These are phyloP conservation scores for Tupaia tana DNA, from an alignment of 2,113 vertebrate species.

Conservation along the genomic window DNA sequence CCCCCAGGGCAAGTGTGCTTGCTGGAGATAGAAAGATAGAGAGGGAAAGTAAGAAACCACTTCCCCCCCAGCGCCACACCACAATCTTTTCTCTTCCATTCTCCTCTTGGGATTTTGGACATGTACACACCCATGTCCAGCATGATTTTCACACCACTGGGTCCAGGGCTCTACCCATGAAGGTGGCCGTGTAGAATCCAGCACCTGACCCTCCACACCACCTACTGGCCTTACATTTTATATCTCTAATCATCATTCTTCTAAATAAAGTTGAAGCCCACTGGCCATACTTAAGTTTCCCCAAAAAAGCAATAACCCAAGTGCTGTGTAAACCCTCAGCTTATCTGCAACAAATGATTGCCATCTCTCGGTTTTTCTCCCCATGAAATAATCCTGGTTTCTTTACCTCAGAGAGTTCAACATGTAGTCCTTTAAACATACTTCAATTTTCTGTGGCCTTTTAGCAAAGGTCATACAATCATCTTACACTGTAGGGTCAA, in stretches of 20 bases:
- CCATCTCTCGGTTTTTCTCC: not conserved
- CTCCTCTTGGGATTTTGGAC: too few species aligned
- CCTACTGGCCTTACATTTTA: not conserved
- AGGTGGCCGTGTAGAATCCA: too few species aligned
- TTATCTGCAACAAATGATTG: not conserved
- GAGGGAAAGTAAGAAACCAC: too few species aligned
- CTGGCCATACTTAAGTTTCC: not conserved
- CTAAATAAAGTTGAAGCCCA: not conserved
- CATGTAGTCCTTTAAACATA: not conserved
- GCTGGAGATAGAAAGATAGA: too few species aligned
- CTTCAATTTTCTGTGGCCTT: not conserved
- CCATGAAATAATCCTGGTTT: not conserved
- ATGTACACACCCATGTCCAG: too few species aligned
- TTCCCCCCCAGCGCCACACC: too few species aligned
- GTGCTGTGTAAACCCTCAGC: not conserved
- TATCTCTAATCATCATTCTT: constrained; percentile 13
- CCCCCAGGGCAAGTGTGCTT: too few species aligned
- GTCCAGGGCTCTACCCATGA: too few species aligned
- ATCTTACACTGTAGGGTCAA: not conserved
- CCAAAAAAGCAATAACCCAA: not conserved
- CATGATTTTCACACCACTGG: too few species aligned
- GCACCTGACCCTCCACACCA: too few species aligned
- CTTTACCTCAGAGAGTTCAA: not conserved
- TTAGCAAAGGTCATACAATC: not conserved
- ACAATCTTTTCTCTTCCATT: too few species aligned